A percentile compares a stretch with the other conserved stretches of the same genome.
Conservation (phyloP, 2,888 invertebrate genomes). For the Tenthredo mesomela region DNA sequence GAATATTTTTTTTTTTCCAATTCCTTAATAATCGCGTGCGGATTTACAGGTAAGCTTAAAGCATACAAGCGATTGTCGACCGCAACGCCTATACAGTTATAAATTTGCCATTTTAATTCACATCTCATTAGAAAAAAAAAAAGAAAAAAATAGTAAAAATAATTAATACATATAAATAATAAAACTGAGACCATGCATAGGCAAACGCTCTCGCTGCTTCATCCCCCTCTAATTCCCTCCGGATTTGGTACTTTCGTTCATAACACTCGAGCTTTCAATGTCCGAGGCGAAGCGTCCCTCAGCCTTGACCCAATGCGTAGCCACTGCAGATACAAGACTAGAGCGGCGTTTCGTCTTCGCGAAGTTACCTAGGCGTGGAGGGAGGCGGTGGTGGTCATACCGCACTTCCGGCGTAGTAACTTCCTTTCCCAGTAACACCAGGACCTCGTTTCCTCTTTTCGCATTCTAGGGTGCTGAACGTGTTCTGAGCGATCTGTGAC, state of each 20-base stretch:
- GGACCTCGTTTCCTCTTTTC: slow-evolving; percentile 70
- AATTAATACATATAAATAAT: not conserved
- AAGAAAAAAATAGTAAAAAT: not conserved
- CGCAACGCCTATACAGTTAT: slow-evolving; percentile 19
- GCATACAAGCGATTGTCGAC: slow-evolving; percentile 47
- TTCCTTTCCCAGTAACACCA: slow-evolving; percentile 65
- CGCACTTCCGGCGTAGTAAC: slow-evolving; percentile 74
- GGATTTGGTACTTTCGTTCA: not conserved
- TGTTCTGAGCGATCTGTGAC: slow-evolving; percentile 74
- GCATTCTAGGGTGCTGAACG: slow-evolving; percentile 75
- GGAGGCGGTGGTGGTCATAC: slow-evolving; percentile 77
- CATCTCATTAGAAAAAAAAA: not conserved
- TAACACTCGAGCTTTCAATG: not conserved
- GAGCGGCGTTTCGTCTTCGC: slow-evolving; percentile 72
- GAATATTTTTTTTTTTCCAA: slow-evolving; percentile 4
- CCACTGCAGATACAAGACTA: slow-evolving; percentile 55
- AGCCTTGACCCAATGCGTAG: not conserved
- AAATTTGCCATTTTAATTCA: not conserved
- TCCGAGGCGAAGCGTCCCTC: slow-evolving; percentile 42
- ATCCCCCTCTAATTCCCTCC: not conserved
- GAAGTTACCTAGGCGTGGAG: slow-evolving; percentile 74
- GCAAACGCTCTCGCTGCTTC: not conserved
- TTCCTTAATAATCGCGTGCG: slow-evolving; percentile 27
- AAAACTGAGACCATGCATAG: not conserved
- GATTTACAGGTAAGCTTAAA: slow-evolving; percentile 16